Conservation (phyloP, 2,113 vertebrate species). For the Abramis brama region DNA sequence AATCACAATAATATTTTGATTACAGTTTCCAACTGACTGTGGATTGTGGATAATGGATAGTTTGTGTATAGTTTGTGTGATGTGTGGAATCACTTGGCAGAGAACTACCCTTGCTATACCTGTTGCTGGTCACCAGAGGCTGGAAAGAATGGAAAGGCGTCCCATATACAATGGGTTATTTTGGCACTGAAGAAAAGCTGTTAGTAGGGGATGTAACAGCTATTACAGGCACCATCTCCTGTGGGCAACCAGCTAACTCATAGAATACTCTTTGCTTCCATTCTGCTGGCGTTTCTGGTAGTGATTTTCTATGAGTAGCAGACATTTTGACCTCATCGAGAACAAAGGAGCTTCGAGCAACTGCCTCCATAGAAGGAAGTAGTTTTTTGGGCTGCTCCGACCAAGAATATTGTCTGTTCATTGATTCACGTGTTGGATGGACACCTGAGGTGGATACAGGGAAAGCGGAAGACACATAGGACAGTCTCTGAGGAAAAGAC, state of each 20-base stretch:
- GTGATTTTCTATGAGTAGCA: conserved; percentile 79
- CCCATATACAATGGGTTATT: conserved; percentile 67
- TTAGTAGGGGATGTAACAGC: conserved; percentile 50
- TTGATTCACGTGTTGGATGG: conserved; percentile 64
- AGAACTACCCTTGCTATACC: conserved; percentile 75
- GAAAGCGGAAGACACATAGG: conserved; percentile 58
- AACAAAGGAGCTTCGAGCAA: conserved; percentile 80
- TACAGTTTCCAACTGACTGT: conserved; percentile 52
- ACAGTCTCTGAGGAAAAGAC: conserved; percentile 77
- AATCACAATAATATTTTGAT: not conserved
- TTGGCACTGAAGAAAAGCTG: conserved; percentile 65
- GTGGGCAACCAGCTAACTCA: conserved; percentile 63
- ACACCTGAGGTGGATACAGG: conserved; percentile 68
- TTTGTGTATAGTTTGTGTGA: not conserved
- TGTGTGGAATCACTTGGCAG: conserved; percentile 60
- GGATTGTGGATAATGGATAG: not conserved
- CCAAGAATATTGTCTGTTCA: conserved; percentile 69
- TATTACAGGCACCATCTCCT: conserved; percentile 44
- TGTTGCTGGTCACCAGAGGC: conserved; percentile 69
- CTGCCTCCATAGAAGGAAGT: conserved; percentile 86
- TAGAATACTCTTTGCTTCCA: conserved; percentile 82
- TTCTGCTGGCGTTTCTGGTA: conserved; percentile 79
- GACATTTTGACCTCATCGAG: conserved; percentile 81
- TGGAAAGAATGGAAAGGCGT: conserved; percentile 77
- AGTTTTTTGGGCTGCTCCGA: conserved; percentile 75